Evolutionary conservation across 2,888 invertebrate genomes (phyloP), one percentile per base, ranked within the genome.

Genomic region (Dermolepida albohirtum): DNA sequence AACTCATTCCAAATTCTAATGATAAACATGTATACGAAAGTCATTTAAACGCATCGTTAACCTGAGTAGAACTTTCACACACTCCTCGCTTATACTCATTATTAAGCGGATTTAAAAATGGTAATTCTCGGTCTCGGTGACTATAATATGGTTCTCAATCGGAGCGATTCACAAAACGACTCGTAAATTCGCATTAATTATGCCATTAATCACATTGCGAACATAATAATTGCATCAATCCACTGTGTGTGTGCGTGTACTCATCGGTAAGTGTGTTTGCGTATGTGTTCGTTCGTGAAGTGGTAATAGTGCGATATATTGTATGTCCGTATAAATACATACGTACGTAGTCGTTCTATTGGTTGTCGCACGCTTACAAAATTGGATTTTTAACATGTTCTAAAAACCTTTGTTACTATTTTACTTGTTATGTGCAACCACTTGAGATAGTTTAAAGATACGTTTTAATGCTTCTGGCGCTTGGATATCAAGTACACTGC

Each of bases 211-310:
- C 67, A 44, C 43, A 50, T 47, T 54, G 29, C 39, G 52, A 57
- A 57, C 57, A 57, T 62, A 63, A 52, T 63, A 67, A 63, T 67
- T 52, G 67, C 67, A 54, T 67, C 67, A 50, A 64, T 64, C 64
- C 41, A 17, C 22, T 43, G 14, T n/a, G 12, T 57, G 41, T 57
- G 7, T 22, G 47, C 17, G 17, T 47, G 47, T 47, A 17, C 34
- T 5, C 34, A 10, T 10, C 34, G 8, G 34, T 34, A 34, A 34
- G 34, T 5, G 34, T 34, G 6, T 34, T 34, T 34, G 27, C 14
- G 44, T 22, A 57, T 40, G 43, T 27, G 44, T 43, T 27, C 44
- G 44, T 57, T 14, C 57, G 6, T 57, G 43, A 67, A 63, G 67
- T 44, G 47, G 63, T 41, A 54, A 52, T 67, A 44, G 54, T 43